Evolutionary conservation across 1,140 invertebrate species (phyloP).

Genomic region (Bombus sylvicola): DNA sequence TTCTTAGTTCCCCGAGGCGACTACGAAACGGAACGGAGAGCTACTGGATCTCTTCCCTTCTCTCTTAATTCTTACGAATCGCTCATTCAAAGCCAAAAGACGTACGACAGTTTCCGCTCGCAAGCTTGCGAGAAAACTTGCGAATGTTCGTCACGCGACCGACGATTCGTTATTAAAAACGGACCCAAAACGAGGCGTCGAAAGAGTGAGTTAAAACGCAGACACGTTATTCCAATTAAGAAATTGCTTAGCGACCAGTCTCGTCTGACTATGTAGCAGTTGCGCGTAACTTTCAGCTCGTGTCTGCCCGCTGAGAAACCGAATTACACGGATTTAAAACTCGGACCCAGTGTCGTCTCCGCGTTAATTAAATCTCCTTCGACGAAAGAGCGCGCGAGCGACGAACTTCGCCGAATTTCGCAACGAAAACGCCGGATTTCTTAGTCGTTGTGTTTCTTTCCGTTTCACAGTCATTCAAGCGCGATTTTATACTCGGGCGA

Average conservation of each 20-base stretch:
- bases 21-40: background rate
- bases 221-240: slow-evolving; percentile 20
- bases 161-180: slow-evolving; percentile 3
- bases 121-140: background rate
- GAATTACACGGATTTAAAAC: background rate
- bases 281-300: background rate
- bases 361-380: slow-evolving; percentile 17
- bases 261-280: background rate
- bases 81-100: background rate
- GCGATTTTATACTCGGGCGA: background rate
- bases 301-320: background rate
- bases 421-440: too few relatives aligned
- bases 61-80: background rate
- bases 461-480: background rate
- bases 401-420: background rate
- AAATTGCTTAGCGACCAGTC: background rate
- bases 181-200: background rate
- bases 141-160: background rate
- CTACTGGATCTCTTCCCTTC: background rate
- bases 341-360: background rate
- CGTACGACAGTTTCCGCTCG: too few relatives aligned
- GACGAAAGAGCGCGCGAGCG: too few relatives aligned
- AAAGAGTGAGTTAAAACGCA: background rate
- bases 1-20: background rate
- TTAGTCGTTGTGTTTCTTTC: background rate